These are phyloP conservation scores for Grammomys surdaster DNA, from an alignment of 2,113 vertebrate species.

Conservation along the genomic window DNA sequence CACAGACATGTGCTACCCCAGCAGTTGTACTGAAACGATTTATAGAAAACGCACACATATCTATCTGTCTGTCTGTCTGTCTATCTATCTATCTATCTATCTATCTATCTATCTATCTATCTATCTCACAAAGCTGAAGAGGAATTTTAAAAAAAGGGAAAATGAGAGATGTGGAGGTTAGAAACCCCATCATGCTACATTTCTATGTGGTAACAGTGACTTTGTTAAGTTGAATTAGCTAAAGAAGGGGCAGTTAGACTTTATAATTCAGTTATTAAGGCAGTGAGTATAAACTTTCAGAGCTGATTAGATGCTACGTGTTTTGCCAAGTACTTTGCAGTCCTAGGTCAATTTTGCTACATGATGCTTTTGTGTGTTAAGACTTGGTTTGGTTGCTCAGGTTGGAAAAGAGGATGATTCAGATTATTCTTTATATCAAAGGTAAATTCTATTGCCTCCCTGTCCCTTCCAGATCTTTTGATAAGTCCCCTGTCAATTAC, in stretches of 20 bases:
- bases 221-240: not conserved
- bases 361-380: not conserved
- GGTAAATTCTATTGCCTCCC: not conserved
- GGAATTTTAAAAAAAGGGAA: too few relatives aligned
- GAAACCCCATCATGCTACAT: not conserved
- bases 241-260: not conserved
- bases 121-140: not conserved
- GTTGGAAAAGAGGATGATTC: not conserved
- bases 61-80: too few relatives aligned
- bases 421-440: not conserved
- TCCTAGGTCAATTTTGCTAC: not conserved
- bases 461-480: not conserved
- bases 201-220: not conserved
- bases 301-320: not conserved
- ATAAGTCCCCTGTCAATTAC: not conserved
- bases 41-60: not conserved
- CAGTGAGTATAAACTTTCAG: not conserved
- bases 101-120: too few relatives aligned
- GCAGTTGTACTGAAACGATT: too few relatives aligned
- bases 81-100: too few relatives aligned
- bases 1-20: not conserved
- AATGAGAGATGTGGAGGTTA: not conserved
- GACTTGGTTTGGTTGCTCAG: not conserved
- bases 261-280: not conserved
- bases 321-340: not conserved